phyloP scores from a whole-genome alignment of 2,113 vertebrate genomes.

The mouse (Mus musculus) region DNA sequence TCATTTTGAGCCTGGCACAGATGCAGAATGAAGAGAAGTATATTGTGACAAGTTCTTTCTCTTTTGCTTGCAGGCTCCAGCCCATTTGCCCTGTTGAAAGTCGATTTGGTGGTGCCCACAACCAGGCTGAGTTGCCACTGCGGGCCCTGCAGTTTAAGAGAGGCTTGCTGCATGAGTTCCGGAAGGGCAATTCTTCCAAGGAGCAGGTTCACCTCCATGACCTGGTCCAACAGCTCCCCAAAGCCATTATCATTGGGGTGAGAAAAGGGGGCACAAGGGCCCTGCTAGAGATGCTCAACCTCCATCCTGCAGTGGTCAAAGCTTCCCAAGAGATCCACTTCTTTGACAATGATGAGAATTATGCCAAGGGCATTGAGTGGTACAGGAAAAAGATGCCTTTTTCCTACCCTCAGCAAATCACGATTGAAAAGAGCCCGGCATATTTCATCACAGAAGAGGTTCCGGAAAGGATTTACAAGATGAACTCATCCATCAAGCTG shows the following conservation, averaged over 20 bases:
- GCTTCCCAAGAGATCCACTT: constrained; percentile 99
- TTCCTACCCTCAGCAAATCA: constrained; percentile 97
- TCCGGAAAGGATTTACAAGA: constrained; percentile 98
- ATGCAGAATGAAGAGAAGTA: constrained; percentile 35
- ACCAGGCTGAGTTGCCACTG: constrained; percentile 90
- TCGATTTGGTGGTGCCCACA: constrained; percentile 84
- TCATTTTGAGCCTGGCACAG: neutral
- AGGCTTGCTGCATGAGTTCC: constrained; percentile 92
- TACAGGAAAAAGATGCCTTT: constrained; percentile 98
- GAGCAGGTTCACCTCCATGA: constrained; percentile 93
- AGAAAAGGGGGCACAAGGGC: constrained; percentile 97
- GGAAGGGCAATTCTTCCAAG: constrained; percentile 92
- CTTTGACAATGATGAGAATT: constrained; percentile 98
- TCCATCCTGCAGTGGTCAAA: constrained; percentile 97
- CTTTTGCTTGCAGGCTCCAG: constrained; percentile 90
- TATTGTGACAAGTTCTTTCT: constrained; percentile 24
- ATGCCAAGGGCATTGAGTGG: constrained; percentile 96
- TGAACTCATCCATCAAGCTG: constrained; percentile 98
- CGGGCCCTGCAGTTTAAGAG: constrained; percentile 93
- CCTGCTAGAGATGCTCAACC: constrained; percentile 97
- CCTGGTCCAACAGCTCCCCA: constrained; percentile 95
- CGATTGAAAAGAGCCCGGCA: constrained; percentile 97
- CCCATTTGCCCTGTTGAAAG: constrained; percentile 93
- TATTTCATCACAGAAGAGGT: constrained; percentile 98
- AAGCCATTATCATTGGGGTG: constrained; percentile 97